A percentile compares a stretch with the other conserved stretches of the same genome.
Conservation (phyloP, 2,113 vertebrate species). For the Tetraodon nigroviridis region DNA sequence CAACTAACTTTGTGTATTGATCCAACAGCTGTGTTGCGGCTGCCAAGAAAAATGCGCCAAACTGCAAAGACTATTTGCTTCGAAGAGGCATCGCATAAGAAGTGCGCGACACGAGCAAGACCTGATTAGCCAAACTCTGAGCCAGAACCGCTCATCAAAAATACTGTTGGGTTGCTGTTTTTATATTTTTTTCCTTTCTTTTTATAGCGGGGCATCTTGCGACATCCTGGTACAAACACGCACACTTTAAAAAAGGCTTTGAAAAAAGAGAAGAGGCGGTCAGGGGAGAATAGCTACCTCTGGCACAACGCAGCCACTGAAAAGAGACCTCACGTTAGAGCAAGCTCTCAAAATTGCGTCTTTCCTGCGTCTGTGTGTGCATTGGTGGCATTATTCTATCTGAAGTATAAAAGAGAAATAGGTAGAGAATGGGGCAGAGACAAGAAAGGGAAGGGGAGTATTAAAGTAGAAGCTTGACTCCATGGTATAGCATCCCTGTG, state of each 20-base stretch:
- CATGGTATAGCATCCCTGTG: constrained; percentile 45
- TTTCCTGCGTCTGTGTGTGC: constrained; percentile 49
- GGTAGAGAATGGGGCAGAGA: constrained; percentile 20
- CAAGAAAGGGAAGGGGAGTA: constrained; percentile 32
- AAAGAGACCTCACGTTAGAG: constrained; percentile 73
- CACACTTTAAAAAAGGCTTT: constrained; percentile 71
- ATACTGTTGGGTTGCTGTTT: constrained; percentile 62
- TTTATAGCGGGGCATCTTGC: constrained; percentile 60
- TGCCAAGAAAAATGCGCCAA: constrained; percentile 67
- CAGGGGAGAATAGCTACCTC: constrained; percentile 72
- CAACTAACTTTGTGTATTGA: constrained; percentile 66
- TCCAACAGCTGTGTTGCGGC: constrained; percentile 71
- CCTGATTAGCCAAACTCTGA: constrained; percentile 69
- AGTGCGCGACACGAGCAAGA: constrained; percentile 57
- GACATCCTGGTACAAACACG: constrained; percentile 69
- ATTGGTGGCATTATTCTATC: constrained; percentile 28
- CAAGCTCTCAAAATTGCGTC: constrained; percentile 65
- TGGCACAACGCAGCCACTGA: constrained; percentile 70
- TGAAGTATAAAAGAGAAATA: constrained; percentile 24
- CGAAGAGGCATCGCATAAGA: constrained; percentile 63
- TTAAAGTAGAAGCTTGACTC: constrained; percentile 60
- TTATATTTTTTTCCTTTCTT: constrained; percentile 49
- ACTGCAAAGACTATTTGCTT: constrained; percentile 66
- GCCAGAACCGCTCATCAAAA: constrained; percentile 58
- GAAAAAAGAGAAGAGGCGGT: constrained; percentile 68